Conservation (phyloP, 2,113 vertebrate genomes). For the Smithornis capensis region DNA sequence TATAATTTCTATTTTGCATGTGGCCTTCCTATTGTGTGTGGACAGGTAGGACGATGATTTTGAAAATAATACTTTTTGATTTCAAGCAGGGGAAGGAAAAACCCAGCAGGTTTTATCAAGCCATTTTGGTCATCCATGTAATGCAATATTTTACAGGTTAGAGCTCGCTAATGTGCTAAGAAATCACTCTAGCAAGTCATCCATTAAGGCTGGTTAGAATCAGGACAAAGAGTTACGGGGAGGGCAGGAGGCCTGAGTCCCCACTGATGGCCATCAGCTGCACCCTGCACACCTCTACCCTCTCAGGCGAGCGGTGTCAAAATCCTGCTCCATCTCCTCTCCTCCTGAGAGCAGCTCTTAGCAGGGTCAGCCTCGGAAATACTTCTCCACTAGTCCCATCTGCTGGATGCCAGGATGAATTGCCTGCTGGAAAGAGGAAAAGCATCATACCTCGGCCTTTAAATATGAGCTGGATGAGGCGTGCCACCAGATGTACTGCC, state of each 20-base stretch:
- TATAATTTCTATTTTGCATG: neutral
- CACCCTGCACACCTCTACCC: neutral
- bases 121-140: neutral
- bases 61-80: neutral
- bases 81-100: neutral
- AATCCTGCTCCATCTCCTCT: conserved; percentile 10
- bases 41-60: neutral
- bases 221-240: neutral
- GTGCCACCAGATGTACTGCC: neutral
- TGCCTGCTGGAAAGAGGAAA: conserved; percentile 27
- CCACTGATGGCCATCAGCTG: accelerated
- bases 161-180: neutral
- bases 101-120: neutral
- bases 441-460: neutral
- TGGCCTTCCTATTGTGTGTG: neutral
- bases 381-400: conserved; percentile 75
- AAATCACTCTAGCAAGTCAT: neutral
- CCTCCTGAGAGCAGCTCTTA: neutral
- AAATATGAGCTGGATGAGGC: neutral
- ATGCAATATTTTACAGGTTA: neutral
- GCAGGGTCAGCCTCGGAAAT: conserved; percentile 37
- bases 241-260: neutral
- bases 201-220: neutral
- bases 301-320: neutral
- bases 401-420: conserved; percentile 67